A percentile compares a stretch with the other conserved stretches of the same genome.
These are phyloP conservation scores for Drosophila sp. DNA, from an alignment of 1,140 invertebrate genomes.

Conservation along the genomic window DNA sequence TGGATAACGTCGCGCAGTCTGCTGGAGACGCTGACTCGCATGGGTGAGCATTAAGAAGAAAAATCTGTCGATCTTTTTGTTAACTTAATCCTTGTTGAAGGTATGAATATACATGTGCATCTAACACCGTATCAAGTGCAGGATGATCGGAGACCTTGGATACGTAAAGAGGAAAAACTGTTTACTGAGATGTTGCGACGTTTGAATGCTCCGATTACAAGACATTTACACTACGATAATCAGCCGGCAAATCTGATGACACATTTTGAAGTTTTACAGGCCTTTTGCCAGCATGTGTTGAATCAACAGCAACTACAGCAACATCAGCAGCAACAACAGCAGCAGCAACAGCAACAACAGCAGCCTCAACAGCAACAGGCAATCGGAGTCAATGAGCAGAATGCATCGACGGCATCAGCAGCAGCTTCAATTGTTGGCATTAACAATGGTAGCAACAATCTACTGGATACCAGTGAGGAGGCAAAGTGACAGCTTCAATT, in stretches of 20 bases:
- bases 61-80: neutral
- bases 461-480: slow-evolving; percentile 69
- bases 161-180: slow-evolving; percentile 90
- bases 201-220: slow-evolving; percentile 86
- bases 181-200: slow-evolving; percentile 88
- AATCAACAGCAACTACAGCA: slow-evolving; percentile 69
- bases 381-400: slow-evolving; percentile 27
- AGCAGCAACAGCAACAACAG: slow-evolving; percentile 37
- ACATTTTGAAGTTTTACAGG: slow-evolving; percentile 89
- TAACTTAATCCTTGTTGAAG: slow-evolving; percentile 30
- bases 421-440: slow-evolving; percentile 24
- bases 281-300: slow-evolving; percentile 83
- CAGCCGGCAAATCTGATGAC: slow-evolving; percentile 86
- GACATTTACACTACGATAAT: slow-evolving; percentile 88
- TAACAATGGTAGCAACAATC: slow-evolving; percentile 56
- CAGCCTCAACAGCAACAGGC: slow-evolving; percentile 34
- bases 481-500: slow-evolving; percentile 81
- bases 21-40: slow-evolving; percentile 87
- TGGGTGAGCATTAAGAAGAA: slow-evolving; percentile 82
- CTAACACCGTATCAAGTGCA: slow-evolving; percentile 93
- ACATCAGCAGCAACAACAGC: slow-evolving; percentile 49
- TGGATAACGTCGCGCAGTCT: slow-evolving; percentile 91
- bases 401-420: slow-evolving; percentile 1
- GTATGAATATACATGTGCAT: slow-evolving; percentile 88
- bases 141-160: slow-evolving; percentile 90